Evolutionary conservation across 2,888 invertebrate genomes (phyloP), one percentile per base, ranked within the genome.

Genomic region (Liposcelis brunnea): DNA sequence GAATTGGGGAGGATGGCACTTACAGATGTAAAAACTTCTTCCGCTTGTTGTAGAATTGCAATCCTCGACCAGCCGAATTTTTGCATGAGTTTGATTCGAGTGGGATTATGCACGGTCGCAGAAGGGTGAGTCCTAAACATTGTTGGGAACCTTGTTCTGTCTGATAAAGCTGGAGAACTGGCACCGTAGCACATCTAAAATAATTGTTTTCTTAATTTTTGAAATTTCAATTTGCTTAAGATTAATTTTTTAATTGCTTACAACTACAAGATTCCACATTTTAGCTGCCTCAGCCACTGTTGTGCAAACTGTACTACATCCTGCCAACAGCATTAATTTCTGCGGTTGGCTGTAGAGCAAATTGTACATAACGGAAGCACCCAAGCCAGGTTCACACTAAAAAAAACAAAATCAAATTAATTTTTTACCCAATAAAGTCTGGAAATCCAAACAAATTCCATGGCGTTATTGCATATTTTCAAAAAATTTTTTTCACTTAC

Each of bases 231-330:
- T 35, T 35, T 10, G 7, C n/a, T 32, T 32, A 52, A 55, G 48
- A 52, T 50, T 52, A 47, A 49, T 34, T 44, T 14, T 32, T 44
- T 12, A 47, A 45, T 45, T 42, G 45, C 85, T 77, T 67, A 97
- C 97, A 70, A 98, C 97, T 62, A 98, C 87, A 50, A 98, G 75
- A 68, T 99, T 97, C 97, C 97, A 99, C 89, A 97, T 95, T 68
- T 93, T 94, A 47, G 97, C 97, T 35, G 97, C 94, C 68, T 98
- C 97, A 2, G 97, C 97, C 11, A 98, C 94, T 37, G 97, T 94
- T 16, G 98, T 98, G 59, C 97, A 97, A 19, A 98, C 97, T 7
- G 94, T 94, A 56, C 94, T 94, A 65, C 98, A 99, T 44, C 98
- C 98, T 34, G 91, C 90, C 44, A 98, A 70, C 49, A 95, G 67